phyloP scores from a whole-genome alignment of 2,888 invertebrate species.

The Heliothis peltigera region DNA sequence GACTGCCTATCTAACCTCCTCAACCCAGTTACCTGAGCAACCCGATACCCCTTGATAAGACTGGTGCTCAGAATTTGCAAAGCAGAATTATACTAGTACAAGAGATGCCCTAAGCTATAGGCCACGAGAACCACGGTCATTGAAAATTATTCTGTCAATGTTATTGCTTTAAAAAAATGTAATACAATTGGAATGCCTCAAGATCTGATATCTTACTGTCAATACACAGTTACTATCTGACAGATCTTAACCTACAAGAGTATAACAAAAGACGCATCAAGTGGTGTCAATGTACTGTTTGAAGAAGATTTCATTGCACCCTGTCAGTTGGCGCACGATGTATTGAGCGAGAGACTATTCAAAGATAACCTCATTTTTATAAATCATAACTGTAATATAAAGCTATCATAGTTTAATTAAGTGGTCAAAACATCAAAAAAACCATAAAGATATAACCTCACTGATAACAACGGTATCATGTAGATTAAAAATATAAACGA shows the following conservation, averaged over 20 bases:
- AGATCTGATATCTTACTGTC: conserved; percentile 15
- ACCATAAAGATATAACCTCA: conserved; percentile 43
- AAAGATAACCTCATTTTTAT: conserved; percentile 37
- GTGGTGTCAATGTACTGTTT: conserved; percentile 46
- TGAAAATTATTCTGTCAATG: not conserved
- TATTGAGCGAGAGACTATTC: conserved; percentile 39
- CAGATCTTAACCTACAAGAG: conserved; percentile 46
- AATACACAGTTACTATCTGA: conserved; percentile 53
- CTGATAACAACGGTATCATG: conserved; percentile 43
- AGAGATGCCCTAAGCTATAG: too few species aligned
- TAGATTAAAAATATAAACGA: conserved; percentile 19
- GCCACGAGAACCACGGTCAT: not conserved
- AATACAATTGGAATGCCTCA: not conserved
- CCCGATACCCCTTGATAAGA: too few species aligned
- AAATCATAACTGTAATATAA: conserved; percentile 38
- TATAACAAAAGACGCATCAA: conserved; percentile 32
- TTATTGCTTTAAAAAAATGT: not conserved
- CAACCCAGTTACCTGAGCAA: too few species aligned
- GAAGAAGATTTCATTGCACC: conserved; percentile 26
- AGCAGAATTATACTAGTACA: too few species aligned
- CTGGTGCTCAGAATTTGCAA: too few species aligned
- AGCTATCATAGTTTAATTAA: conserved; percentile 36
- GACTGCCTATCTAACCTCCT: too few species aligned
- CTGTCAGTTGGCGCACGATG: conserved; percentile 26
- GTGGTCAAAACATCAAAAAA: conserved; percentile 16